Percentiles rank a stretch among this genome's conserved stretches.
These are phyloP conservation scores for Lepus oiostolus DNA, from an alignment of 2,797 vertebrate species.

Conservation along the genomic window DNA sequence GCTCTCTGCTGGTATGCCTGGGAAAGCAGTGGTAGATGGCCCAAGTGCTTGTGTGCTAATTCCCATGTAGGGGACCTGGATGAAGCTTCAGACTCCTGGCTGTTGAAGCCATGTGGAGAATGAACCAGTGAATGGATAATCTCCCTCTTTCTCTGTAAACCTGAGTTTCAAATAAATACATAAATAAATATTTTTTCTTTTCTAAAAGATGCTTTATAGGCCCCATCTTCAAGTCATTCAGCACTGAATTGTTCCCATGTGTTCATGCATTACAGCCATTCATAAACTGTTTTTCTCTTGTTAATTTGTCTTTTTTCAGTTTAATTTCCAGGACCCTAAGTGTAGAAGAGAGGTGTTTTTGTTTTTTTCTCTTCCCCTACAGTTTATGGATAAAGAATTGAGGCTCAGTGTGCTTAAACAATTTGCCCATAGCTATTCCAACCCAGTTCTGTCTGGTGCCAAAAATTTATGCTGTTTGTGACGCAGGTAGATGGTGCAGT, in stretches of 20 bases:
- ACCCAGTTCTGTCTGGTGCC: slow-evolving; percentile 12
- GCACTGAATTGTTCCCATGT: neutral
- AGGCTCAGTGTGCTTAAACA: slow-evolving; percentile 55
- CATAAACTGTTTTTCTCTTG: slow-evolving; percentile 13
- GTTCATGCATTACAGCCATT: neutral
- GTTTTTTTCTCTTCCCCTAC: neutral
- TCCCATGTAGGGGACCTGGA: no score
- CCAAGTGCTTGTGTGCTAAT: no score
- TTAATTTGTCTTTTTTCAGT: neutral
- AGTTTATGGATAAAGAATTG: slow-evolving; percentile 46
- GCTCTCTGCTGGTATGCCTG: no score
- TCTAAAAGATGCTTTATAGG: neutral
- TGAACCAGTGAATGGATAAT: no score
- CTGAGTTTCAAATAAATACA: no score
- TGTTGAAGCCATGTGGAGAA: no score
- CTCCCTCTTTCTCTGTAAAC: no score
- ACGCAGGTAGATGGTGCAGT: slow-evolving; percentile 17
- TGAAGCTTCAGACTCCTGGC: no score
- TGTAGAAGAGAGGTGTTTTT: neutral
- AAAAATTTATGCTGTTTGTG: slow-evolving; percentile 12
- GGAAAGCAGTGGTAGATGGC: no score
- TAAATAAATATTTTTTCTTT: no score
- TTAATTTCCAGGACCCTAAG: neutral
- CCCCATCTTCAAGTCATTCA: neutral
- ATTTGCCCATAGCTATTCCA: slow-evolving; percentile 50